These are phyloP conservation scores for Bryconaethiops microstoma DNA, from an alignment of 2,797 vertebrate genomes.

Conservation along the genomic window DNA sequence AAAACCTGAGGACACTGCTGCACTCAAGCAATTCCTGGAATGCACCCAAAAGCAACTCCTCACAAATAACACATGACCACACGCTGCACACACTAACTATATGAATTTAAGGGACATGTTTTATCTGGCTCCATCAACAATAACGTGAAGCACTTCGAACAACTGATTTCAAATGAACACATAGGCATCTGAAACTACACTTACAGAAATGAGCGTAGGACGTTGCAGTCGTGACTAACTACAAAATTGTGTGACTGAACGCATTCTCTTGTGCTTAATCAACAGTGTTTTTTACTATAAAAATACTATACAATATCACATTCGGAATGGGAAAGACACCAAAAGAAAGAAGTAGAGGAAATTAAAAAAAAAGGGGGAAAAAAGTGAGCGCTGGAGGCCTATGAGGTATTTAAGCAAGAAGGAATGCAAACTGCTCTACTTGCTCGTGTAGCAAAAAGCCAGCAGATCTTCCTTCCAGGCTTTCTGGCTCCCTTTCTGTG, in stretches of 20 bases:
- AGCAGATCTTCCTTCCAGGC: slow-evolving; percentile 6
- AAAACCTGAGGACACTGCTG: slow-evolving; percentile 2
- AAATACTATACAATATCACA: slow-evolving; percentile 22
- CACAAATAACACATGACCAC: background rate
- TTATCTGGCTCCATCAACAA: slow-evolving; percentile 64
- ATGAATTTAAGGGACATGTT: slow-evolving; percentile 28
- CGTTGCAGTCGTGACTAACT: background rate
- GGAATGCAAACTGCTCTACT: slow-evolving; percentile 14
- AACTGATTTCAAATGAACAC: slow-evolving; percentile 65
- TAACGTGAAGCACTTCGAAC: slow-evolving; percentile 80
- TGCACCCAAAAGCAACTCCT: slow-evolving; percentile 5
- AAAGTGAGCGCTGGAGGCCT: background rate
- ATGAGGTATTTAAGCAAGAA: slow-evolving; percentile 33
- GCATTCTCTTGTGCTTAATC: slow-evolving; percentile 2
- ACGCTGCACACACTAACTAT: slow-evolving; percentile 1
- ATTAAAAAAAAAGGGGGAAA: background rate
- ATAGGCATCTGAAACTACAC: background rate
- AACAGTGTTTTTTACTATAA: slow-evolving; percentile 23
- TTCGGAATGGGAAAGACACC: background rate
- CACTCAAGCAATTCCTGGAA: slow-evolving; percentile 35
- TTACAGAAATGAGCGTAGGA: slow-evolving; percentile 5
- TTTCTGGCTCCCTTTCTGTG: slow-evolving; percentile 1
- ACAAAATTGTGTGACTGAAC: background rate
- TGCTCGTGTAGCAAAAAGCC: background rate
- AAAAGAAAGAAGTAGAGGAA: background rate